Evolutionary conservation across 2,888 invertebrate genomes (phyloP), one percentile per base, ranked within the genome.

Genomic region (Lithophane semibrunnea): DNA sequence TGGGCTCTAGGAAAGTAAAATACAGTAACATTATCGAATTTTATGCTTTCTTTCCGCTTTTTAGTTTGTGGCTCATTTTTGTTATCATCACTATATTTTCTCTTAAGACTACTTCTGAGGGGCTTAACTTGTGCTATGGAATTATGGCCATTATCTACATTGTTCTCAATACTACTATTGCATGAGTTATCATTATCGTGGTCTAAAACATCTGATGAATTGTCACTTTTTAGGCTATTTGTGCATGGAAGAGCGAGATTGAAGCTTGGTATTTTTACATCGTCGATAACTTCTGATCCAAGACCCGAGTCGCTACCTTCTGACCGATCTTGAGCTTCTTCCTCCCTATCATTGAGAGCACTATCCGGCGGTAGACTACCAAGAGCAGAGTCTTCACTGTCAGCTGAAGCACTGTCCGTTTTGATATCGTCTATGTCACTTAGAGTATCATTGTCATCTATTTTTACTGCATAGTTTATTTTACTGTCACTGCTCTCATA

Each of bases 1-100:
- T 99, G 99, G 74, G 99, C 97, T 91, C 99, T 97, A 3, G 99
- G 99, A 95, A 99, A 99, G 95, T 99, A 99, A 95, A 98, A 99
- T 16, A 99, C 99, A 37, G 99, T 99, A 0, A 99, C 99, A 86
- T 98, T 98, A 89, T 99, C 98, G 93, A 99, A 99, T 86, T 98
- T 97, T 83, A 99, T 99, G 64, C 97, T 98, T 88, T 98, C 98
- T 95, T 98, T 99, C 91, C 97, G 97, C 92, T 98, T 98, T 91
- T 98, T 97, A 81, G 93, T 88, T 42, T 95, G 94, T 9, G 96
- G 95, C 86, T 96, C 96, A 64, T 95, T 95, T 69, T 94, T 94
- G 75, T 94, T 92, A 90, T 95, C 92, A 92, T 93, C 90, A 44
- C 94, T 92, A 63, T 90, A 92, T 93, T 97, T 97, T 79, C 98